Conservation (phyloP, 2,888 invertebrate genomes). For the Stratiomys singularior region DNA sequence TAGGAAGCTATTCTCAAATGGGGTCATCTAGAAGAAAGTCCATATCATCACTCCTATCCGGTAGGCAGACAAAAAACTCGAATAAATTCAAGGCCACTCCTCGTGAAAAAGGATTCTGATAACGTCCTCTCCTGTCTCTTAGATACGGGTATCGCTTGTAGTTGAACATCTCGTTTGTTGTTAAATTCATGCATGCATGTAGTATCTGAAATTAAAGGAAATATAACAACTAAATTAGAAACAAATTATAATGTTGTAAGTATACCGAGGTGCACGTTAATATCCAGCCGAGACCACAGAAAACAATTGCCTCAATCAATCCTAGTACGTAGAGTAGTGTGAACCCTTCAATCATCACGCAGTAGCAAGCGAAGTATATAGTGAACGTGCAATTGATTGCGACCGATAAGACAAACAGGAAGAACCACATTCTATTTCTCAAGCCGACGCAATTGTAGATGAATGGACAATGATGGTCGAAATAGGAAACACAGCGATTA, state of each 20-base stretch:
- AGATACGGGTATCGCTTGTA: slow-evolving; percentile 91
- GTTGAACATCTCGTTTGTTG: slow-evolving; percentile 95
- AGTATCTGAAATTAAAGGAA: slow-evolving; percentile 75
- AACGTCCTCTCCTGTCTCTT: slow-evolving; percentile 87
- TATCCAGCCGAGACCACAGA: slow-evolving; percentile 88
- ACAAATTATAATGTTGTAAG: neutral
- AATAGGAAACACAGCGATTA: slow-evolving; percentile 88
- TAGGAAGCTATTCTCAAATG: slow-evolving; percentile 63
- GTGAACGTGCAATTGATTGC: slow-evolving; percentile 89
- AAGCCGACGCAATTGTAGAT: slow-evolving; percentile 95
- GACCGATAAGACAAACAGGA: slow-evolving; percentile 86
- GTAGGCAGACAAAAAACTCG: slow-evolving; percentile 89
- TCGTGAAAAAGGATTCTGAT: slow-evolving; percentile 91
- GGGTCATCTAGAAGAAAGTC: slow-evolving; percentile 75
- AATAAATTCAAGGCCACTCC: slow-evolving; percentile 87
- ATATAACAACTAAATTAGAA: neutral
- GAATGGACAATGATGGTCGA: slow-evolving; percentile 96
- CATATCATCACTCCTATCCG: slow-evolving; percentile 81
- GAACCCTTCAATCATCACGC: slow-evolving; percentile 85
- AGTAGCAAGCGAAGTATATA: slow-evolving; percentile 88
- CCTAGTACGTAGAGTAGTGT: slow-evolving; percentile 87
- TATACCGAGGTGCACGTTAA: slow-evolving; percentile 79
- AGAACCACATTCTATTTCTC: slow-evolving; percentile 93
- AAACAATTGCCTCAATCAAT: slow-evolving; percentile 82
- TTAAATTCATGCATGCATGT: slow-evolving; percentile 92